Evolutionary conservation across 2,113 vertebrate species (phyloP).

Genomic region (Sorex araneus): DNA sequence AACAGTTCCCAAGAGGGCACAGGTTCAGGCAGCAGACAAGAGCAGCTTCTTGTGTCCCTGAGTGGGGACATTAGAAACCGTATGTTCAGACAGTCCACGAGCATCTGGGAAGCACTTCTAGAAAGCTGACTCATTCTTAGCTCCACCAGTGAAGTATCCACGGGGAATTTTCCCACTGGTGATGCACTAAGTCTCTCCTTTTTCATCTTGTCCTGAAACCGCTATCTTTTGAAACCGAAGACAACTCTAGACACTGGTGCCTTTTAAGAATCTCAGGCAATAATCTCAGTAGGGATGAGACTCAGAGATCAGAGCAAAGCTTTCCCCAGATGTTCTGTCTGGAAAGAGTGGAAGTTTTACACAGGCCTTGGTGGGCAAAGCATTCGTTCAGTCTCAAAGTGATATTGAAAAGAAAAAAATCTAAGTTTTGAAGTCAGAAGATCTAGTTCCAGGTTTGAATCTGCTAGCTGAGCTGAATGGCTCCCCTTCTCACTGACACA

Average conservation of each 20-base stretch:
- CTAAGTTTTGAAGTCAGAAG: not conserved
- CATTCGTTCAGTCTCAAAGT: not conserved
- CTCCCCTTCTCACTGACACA: not conserved
- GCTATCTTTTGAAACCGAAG: conserved; percentile 13
- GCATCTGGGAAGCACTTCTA: not conserved
- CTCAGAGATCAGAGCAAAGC: conserved; percentile 45
- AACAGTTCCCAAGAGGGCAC: not conserved
- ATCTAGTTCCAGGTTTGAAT: not conserved
- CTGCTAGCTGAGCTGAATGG: not conserved
- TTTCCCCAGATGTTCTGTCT: not conserved
- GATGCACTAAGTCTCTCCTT: not conserved
- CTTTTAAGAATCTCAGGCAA: conserved; percentile 59
- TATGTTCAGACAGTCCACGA: not conserved
- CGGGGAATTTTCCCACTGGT: conserved; percentile 34
- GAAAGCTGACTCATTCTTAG: conserved; percentile 19
- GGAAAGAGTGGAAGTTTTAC: not conserved
- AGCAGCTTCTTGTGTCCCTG: not conserved
- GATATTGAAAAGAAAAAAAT: not conserved
- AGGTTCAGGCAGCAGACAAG: not conserved
- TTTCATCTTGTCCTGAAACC: conserved; percentile 36
- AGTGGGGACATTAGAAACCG: not conserved
- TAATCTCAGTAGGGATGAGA: not conserved
- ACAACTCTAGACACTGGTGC: conserved; percentile 3
- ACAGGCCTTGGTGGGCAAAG: not conserved
- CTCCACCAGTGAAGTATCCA: not conserved